Evolutionary conservation across 2,113 vertebrate genomes (phyloP).

Genomic region (Podilymbus podiceps): DNA sequence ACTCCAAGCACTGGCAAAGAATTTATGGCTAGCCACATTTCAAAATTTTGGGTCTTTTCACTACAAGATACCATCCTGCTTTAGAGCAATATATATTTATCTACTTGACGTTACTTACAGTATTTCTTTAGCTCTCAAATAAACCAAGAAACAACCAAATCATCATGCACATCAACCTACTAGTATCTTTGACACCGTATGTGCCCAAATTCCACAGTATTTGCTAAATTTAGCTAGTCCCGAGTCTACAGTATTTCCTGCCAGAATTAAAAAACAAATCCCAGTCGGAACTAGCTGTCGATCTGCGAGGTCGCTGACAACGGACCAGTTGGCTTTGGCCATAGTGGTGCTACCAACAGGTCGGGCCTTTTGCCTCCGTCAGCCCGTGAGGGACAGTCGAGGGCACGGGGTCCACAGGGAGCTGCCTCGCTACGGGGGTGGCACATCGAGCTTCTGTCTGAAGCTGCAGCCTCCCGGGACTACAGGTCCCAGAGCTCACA

Average conservation of each 20-base stretch:
- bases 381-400: background rate
- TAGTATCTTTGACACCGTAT: background rate
- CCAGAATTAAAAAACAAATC: background rate
- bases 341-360: background rate
- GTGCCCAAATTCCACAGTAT: background rate
- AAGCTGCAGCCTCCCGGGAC: background rate
- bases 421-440: background rate
- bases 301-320: background rate
- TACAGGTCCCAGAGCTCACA: background rate
- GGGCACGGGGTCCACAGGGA: accelerated
- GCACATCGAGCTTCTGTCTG: background rate
- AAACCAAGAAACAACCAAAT: background rate
- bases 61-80: background rate
- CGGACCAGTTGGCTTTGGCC: background rate
- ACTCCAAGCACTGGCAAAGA: constrained; percentile 4
- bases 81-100: constrained; percentile 26
- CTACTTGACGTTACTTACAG: background rate
- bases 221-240: background rate
- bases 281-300: background rate
- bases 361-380: background rate
- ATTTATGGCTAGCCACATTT: background rate
- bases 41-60: background rate
- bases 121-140: constrained; percentile 42
- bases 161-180: background rate
- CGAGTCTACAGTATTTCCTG: background rate